Evolutionary conservation across 2,888 invertebrate genomes (phyloP).

Genomic region (Tubulanus polymorphus): DNA sequence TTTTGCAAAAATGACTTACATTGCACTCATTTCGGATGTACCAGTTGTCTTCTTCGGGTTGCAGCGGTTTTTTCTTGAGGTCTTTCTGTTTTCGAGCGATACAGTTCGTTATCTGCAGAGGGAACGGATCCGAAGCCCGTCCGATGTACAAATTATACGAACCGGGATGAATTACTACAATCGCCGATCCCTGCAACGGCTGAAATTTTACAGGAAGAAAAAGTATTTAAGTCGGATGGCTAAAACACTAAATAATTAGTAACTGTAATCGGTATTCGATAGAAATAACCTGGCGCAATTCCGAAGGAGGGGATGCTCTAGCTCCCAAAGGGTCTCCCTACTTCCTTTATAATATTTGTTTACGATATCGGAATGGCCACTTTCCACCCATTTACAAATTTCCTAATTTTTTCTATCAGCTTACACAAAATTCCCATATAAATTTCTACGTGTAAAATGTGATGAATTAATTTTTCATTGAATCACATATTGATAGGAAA

Average conservation of each 20-base stretch:
- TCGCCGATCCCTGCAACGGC: conserved; percentile 39
- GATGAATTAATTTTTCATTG: too few relatives aligned
- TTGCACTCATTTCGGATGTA: conserved; percentile 37
- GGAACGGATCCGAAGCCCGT: conserved; percentile 82
- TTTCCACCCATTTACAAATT: too few relatives aligned
- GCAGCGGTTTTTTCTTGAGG: too few relatives aligned
- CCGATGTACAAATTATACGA: conserved; percentile 85
- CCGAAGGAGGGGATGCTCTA: not conserved
- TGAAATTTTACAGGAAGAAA: too few relatives aligned
- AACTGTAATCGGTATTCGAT: too few relatives aligned
- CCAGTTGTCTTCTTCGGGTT: conserved; percentile 35
- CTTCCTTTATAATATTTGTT: not conserved
- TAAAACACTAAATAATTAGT: too few relatives aligned
- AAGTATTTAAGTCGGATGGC: too few relatives aligned
- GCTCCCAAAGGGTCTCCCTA: not conserved
- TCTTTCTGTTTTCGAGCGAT: conserved; percentile 62
- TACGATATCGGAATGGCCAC: not conserved
- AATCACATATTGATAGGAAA: too few relatives aligned
- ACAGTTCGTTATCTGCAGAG: conserved; percentile 79
- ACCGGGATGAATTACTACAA: conserved; percentile 88
- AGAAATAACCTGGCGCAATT: too few relatives aligned
- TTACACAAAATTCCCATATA: too few relatives aligned
- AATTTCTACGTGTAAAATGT: too few relatives aligned
- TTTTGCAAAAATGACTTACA: conserved; percentile 22
- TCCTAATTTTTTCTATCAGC: too few relatives aligned